A percentile compares a stretch with the other conserved stretches of the same genome.
phyloP scores from a whole-genome alignment of 2,888 invertebrate genomes.

The Chrysomela aeneicollis region DNA sequence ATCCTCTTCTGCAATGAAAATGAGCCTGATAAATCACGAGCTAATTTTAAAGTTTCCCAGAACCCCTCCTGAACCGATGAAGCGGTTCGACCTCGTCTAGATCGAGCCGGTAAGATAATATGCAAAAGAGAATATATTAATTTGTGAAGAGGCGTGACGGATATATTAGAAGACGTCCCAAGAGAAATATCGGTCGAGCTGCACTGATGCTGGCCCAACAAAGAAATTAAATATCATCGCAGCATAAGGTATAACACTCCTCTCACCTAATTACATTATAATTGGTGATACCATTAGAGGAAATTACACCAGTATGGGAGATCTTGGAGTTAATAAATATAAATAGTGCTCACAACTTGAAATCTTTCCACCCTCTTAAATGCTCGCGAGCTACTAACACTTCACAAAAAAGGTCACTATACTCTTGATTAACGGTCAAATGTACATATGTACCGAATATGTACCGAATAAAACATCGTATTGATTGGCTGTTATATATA shows the following conservation, averaged over 20 bases:
- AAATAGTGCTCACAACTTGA: not conserved
- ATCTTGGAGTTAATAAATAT: slow-evolving; percentile 33
- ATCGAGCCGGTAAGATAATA: slow-evolving; percentile 47
- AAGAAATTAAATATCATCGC: not conserved
- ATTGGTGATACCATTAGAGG: slow-evolving; percentile 49
- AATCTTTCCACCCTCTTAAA: not conserved
- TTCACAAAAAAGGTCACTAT: not conserved
- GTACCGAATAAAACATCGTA: too few species aligned
- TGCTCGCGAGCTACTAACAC: not conserved
- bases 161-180: slow-evolving; percentile 55
- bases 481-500: too few species aligned
- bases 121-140: slow-evolving; percentile 60
- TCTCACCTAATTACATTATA: slow-evolving; percentile 53
- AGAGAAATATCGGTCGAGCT: slow-evolving; percentile 56
- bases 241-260: not conserved
- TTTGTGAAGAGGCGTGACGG: slow-evolving; percentile 58
- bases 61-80: not conserved
- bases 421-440: too few species aligned
- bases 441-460: too few species aligned
- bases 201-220: not conserved
- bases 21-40: not conserved
- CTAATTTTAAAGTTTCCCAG: not conserved
- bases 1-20: not conserved
- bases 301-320: slow-evolving; percentile 37
- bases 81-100: not conserved